A percentile compares a stretch with the other conserved stretches of the same genome.
Evolutionary conservation across 37 sponge, comb jelly and placozoan species (phyloP).

Genomic region (Dysidea cf. avara): DNA sequence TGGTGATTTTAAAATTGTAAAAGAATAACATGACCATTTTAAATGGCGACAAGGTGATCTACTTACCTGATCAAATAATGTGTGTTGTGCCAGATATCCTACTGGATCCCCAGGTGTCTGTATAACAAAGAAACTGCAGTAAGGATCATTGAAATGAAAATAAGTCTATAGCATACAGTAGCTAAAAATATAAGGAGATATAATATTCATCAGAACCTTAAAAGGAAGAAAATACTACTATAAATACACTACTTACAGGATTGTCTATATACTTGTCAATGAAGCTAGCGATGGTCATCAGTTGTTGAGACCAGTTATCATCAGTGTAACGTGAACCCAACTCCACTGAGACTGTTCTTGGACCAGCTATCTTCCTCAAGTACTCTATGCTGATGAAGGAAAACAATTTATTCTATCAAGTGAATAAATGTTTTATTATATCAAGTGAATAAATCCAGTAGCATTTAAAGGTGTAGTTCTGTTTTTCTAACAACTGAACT

Average conservation of each 20-base stretch:
- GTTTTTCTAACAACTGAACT: no score
- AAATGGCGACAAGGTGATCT: no score
- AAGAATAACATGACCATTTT: no score
- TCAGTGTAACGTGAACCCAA: conserved; percentile 94
- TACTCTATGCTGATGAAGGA: conserved; percentile 52
- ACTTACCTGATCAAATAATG: conserved; percentile 94
- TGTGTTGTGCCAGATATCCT: conserved; percentile 95
- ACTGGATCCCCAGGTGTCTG: conserved; percentile 4
- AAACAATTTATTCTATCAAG: no score
- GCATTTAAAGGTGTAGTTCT: no score
- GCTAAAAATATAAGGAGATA: neutral
- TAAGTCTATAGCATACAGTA: neutral
- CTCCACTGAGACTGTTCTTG: conserved; percentile 93
- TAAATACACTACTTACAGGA: conserved; percentile 7
- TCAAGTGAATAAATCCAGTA: no score
- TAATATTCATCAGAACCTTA: neutral
- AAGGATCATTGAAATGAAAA: neutral
- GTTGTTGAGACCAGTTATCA: conserved; percentile 90
- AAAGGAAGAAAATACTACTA: neutral
- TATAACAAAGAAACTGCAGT: neutral
- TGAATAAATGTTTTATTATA: no score
- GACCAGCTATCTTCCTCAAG: conserved; percentile 62
- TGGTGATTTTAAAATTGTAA: no score
- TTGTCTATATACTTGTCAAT: conserved; percentile 57
- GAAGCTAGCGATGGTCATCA: conserved; percentile 85